Evolutionary conservation across 2,888 invertebrate species (phyloP), one percentile per base, ranked within the genome.

Genomic region (Spodoptera littoralis): DNA sequence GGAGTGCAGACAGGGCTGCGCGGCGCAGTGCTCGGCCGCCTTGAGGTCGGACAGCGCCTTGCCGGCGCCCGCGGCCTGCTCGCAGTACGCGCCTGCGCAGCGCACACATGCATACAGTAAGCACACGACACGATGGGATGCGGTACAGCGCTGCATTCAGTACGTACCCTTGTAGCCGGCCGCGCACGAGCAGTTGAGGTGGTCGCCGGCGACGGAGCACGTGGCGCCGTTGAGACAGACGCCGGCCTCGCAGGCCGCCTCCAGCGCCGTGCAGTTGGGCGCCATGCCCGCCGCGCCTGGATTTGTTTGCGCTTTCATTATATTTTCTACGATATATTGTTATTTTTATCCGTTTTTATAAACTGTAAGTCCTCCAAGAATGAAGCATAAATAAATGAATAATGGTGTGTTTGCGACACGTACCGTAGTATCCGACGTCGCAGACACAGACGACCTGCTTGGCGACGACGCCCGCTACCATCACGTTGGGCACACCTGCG

Each of bases 151-250:
- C 36, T 1, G 36, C 6, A 9, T 0, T 6, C 9, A 8, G 36
- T 36, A 36, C 36, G 83, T 91, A 97, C 97, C 97, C 90, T 95
- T 95, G 92, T 96, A 98, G 1, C 96, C 97, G 3, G 96, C 94
- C 18, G 95, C 95, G 86, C 97, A 97, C 54, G 95, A 92, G 90
- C 97, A 97, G 88, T 97, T 96, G 89, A 96, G 96, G 70, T 95
- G 92, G 88, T 93, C 95, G 60, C 80, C 54, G 43, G 93, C 94
- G 56, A 90, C 92, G 71, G 93, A 82, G 90, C 98, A 98, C n/a
- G 95, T 95, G 62, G 96, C 98, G 0, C 97, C 97, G 89, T 98
- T 97, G 70, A 95, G 94, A 84, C 98, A 98, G 47, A 96, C 97
- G 85, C 96, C 96, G 48, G 95, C 96, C 70, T 95, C 95, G 88